Evolutionary conservation across 2,113 vertebrate species (phyloP), one percentile per base, ranked within the genome.

Genomic region (Pedetes capensis): DNA sequence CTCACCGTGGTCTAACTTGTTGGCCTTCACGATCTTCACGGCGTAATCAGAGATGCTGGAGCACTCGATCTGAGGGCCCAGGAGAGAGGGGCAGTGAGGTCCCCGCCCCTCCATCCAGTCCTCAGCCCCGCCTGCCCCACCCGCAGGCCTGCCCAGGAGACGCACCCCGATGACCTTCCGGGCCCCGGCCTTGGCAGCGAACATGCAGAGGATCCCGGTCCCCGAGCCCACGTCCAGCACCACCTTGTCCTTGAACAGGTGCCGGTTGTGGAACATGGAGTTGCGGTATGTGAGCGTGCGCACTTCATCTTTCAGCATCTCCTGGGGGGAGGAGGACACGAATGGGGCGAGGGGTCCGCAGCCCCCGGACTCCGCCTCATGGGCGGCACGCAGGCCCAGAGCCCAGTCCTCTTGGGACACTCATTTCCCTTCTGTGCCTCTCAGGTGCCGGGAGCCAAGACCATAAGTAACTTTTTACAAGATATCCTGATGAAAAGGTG

Each of bases 191-290:
- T 99, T 99, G 83, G 99, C 99, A 2, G 99, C 99, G 47, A 99
- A 99, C 99, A 99, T 99, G 93, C 99, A 99, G 49, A 99, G 99
- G 93, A 99, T 99, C 1, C 99, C 99, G 0, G 99, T 99, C 27
- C 99, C 99, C 0, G 99, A 99, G 95, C 99, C 99, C 55, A 99
- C 99, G 0, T 99, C 99, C 97, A 99, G 96, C 76, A 99, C 99
- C 95, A 99, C 99, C 95, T 99, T 99, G 97, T 99, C 99, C 96
- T 99, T 99, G 68, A 99, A 99, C 44, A 99, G 98, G 91, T 99
- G 99, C 97, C 99, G 99, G 97, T 99, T 99, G 98, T 99, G 99
- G 92, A 99, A 99, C 99, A 99, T 99, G 83, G 99, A 99, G 95
- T 99, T 99, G 17, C 99, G 98, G 96, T 99, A 99, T 1, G 99